Percentiles rank a stretch among this genome's conserved stretches.
Evolutionary conservation across 2,888 invertebrate genomes (phyloP).

Genomic region (Mimas tiliae): DNA sequence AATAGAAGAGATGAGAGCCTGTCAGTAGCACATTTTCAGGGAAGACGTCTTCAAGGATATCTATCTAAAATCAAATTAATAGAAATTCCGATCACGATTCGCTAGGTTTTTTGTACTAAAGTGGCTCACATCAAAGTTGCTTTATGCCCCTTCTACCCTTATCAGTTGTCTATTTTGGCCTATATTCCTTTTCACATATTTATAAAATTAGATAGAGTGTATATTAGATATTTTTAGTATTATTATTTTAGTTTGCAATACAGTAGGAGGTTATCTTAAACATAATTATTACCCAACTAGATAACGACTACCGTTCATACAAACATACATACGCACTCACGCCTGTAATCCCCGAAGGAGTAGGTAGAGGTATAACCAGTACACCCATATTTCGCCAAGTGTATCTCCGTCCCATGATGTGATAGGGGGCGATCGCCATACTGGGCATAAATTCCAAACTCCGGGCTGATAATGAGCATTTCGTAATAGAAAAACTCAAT

Average conservation of each 20-base stretch:
- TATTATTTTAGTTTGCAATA: neutral
- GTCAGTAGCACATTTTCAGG: constrained; percentile 40
- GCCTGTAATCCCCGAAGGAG: too few species aligned
- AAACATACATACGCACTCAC: too few species aligned
- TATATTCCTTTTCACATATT: constrained; percentile 45
- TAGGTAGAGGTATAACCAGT: too few species aligned
- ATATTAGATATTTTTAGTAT: constrained; percentile 5
- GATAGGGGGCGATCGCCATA: too few species aligned
- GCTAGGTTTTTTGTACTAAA: constrained; percentile 63
- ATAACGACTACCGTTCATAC: too few species aligned
- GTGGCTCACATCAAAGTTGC: constrained; percentile 69
- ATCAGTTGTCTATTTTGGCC: constrained; percentile 67
- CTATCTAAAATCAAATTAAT: constrained; percentile 58
- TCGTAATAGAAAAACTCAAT: too few species aligned
- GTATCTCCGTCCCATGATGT: too few species aligned
- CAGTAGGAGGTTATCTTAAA: too few species aligned
- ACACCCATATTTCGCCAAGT: too few species aligned
- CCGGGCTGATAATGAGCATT: too few species aligned
- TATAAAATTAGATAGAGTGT: constrained; percentile 41
- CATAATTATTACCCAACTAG: too few species aligned
- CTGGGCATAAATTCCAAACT: too few species aligned
- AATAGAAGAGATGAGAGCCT: constrained; percentile 39
- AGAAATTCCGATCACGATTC: constrained; percentile 65
- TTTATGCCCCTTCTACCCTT: constrained; percentile 64
- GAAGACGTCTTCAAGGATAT: constrained; percentile 48